Percentiles rank a stretch among this genome's conserved stretches.
Evolutionary conservation across 1,140 invertebrate species (phyloP).

Genomic region (Epicauta chinensis): DNA sequence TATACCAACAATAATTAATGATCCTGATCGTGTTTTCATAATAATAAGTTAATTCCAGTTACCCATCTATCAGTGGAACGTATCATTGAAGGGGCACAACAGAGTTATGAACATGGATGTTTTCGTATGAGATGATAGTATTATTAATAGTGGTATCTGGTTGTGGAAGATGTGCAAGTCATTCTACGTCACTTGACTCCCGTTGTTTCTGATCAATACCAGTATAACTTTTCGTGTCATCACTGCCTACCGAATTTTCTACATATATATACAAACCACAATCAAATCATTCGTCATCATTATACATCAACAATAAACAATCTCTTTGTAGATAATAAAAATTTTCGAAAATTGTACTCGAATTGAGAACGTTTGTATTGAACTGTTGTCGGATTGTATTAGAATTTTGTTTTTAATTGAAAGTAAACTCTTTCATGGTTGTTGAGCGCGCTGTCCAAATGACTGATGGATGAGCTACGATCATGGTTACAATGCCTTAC

Average conservation of each 20-base stretch:
- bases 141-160: slow-evolving; percentile 40
- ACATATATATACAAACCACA: background rate
- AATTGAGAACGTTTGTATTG: background rate
- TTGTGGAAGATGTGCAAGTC: slow-evolving; percentile 39
- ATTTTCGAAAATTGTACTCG: too few species aligned
- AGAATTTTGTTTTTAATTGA: slow-evolving; percentile 32
- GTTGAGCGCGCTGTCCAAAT: slow-evolving; percentile 29
- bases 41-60: too few species aligned
- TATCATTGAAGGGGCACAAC: slow-evolving; percentile 7
- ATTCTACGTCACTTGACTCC: slow-evolving; percentile 39
- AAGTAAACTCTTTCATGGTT: slow-evolving; percentile 35
- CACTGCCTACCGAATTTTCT: slow-evolving; percentile 14
- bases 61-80: too few species aligned
- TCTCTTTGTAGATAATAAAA: too few species aligned
- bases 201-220: slow-evolving; percentile 40
- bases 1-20: too few species aligned
- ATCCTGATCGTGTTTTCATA: too few species aligned
- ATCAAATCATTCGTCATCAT: too few species aligned
- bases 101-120: slow-evolving; percentile 28
- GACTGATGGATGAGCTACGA: slow-evolving; percentile 31
- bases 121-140: slow-evolving; percentile 29
- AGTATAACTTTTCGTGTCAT: slow-evolving; percentile 38
- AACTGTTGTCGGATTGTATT: slow-evolving; percentile 25
- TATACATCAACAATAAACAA: too few species aligned
- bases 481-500: slow-evolving; percentile 29